Base-by-base conservation (phyloP, 2,113 vertebrate species). In the Larimichthys polyactis region DNA sequence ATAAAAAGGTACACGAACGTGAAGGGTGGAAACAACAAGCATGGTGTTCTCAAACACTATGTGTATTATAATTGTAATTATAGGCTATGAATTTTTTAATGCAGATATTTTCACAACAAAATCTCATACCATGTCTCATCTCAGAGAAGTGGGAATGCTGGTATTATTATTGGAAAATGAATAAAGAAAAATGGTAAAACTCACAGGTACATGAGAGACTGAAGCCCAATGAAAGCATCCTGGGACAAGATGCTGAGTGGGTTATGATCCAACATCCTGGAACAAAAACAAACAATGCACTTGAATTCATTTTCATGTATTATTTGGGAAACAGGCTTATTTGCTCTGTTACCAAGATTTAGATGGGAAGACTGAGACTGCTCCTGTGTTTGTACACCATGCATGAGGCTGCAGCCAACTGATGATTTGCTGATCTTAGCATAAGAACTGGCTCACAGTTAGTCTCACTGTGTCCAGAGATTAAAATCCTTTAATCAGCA, bases 221-320 rank as follows among this genome's bases (percentile, higher is more conserved):
- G 89, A 60, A 96, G 87, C 2, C 95, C 95, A 22, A 86, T 86
- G 92, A 97, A 96, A 3, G 94, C 85, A 65, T 93, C 92, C 76
- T 92, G 93, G 29, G 93, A 95, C 84, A 96, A 86, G 70, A 43
- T 94, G 78, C 74, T 92, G 36, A 95, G 90, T 4, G 94, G 95
- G 72, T 96, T 97, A 82, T 96, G 93, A 87, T 96, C 96, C 91
- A 96, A 92, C 81, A 97, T 93, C 87, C 95, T 96, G 89, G 89
- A 9, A 65, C 4, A 82, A n/a, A n/a, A 73, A 17, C 1, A 54
- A 40, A 46, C 22, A 48, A 40, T n/a, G 8, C 11, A 27, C 2
- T 17, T 72, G 19, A 46, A 59, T n/a, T 46, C 9, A 44, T 57
- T 3, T 57, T 32, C 11, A 32, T 11, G 4, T 40, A 3, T 43